Evolutionary conservation across 2,888 invertebrate genomes (phyloP), one percentile per base, ranked within the genome.

Genomic region (Pilophorus perplexus): DNA sequence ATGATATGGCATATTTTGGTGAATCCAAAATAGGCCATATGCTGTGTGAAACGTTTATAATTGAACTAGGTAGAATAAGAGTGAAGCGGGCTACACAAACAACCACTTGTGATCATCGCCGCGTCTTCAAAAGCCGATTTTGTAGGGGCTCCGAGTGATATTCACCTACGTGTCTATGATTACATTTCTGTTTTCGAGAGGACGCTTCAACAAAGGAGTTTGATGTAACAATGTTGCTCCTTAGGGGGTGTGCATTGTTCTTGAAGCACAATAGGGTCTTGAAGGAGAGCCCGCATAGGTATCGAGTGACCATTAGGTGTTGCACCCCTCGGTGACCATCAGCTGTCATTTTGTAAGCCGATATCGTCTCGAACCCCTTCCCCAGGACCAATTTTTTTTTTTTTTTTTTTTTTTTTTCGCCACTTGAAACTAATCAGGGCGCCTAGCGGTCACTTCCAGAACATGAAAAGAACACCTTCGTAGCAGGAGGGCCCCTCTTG

Each of bases 291-390:
- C 64, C 64, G 64, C 64, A 65, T 65, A 25, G 54, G 64, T 65
- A 65, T 65, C 64, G 64, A 65, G 64, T 65, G 64, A 65, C 64
- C 64, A 65, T 65, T 65, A 65, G 54, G 46, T 44, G 44, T 33
- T 46, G 62, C 62, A 28, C 33, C 44, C 44, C 46, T 20, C 52
- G 50, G 50, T 64, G 37, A 64, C 52, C 64, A 50, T 64, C 64
- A 64, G 52, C 64, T 64, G 64, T 64, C 64, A 50, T 25, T 38
- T 22, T 16, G 2, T 25, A 64, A 64, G 27, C 5, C 23, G 64
- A 64, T 64, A 64, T 38, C 52, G 14, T 10, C n/a, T 22, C 48
- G 18, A 20, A 18, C 18, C 42, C 42, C 12, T 14, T 50, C 6
- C 27, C 52, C 33, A 33, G 33, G 12, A 33, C 12, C 33, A 12